Percentiles rank a stretch among this genome's conserved stretches.
These are phyloP conservation scores for Coracias cyanogaster DNA, from an alignment of 2,797 vertebrate genomes.

Conservation along the genomic window DNA sequence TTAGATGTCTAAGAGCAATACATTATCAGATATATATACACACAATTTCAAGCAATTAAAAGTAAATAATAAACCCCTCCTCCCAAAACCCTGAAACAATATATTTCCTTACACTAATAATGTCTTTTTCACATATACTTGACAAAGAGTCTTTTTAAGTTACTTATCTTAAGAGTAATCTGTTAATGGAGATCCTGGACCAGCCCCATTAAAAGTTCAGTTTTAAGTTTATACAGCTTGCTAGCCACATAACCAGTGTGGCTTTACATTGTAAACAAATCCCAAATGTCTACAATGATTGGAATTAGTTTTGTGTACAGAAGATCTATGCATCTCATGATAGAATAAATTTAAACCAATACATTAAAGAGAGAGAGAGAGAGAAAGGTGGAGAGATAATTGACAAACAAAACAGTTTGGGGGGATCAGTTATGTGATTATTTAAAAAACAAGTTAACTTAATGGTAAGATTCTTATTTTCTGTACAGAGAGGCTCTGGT, in stretches of 20 bases:
- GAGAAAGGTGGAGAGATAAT: constrained; percentile 3
- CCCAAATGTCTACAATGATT: constrained; percentile 72
- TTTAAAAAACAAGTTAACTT: constrained; percentile 63
- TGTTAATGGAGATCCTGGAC: constrained; percentile 82
- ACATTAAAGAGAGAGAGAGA: constrained; percentile 35
- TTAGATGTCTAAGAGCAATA: constrained; percentile 81
- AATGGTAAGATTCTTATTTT: constrained; percentile 51
- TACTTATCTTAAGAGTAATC: constrained; percentile 83
- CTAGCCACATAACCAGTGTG: constrained; percentile 86
- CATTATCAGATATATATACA: constrained; percentile 87
- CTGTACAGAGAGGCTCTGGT: constrained; percentile 57
- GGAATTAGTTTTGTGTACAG: constrained; percentile 62
- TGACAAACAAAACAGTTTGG: constrained; percentile 35
- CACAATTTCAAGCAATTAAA: constrained; percentile 83
- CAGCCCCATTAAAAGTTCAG: constrained; percentile 79
- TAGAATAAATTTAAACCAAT: constrained; percentile 64
- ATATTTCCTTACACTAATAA: constrained; percentile 82
- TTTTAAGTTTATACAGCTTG: constrained; percentile 85
- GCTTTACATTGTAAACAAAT: constrained; percentile 75
- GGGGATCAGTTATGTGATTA: constrained; percentile 20
- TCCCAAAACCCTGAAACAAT: constrained; percentile 77
- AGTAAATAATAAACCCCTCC: constrained; percentile 84
- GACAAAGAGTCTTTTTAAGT: constrained; percentile 84
- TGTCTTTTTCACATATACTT: constrained; percentile 80
- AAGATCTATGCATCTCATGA: constrained; percentile 49